Evolutionary conservation across 1,140 invertebrate genomes (phyloP).

Genomic region (Lanistes nyassanus): DNA sequence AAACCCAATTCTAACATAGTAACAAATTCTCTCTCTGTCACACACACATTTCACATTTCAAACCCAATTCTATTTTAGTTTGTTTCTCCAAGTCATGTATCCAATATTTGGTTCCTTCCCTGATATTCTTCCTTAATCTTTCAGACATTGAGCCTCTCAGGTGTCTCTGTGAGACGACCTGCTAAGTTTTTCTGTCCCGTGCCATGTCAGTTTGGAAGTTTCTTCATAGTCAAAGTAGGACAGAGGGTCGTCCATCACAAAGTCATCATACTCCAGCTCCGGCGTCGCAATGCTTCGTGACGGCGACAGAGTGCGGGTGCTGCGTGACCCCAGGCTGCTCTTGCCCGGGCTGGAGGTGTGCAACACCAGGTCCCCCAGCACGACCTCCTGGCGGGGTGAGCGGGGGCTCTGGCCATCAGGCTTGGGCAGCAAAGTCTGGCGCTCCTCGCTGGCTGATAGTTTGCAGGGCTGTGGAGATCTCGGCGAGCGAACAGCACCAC

Average conservation of each 20-base stretch:
- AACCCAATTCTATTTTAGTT: too few relatives aligned
- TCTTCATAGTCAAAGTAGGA: constrained; percentile 61
- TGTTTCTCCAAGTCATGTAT: too few relatives aligned
- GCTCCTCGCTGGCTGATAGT: constrained; percentile 40
- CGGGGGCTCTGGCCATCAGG: constrained; percentile 62
- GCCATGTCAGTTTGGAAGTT: constrained; percentile 53
- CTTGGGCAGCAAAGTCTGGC: constrained; percentile 51
- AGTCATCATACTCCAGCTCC: constrained; percentile 63
- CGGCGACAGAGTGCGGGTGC: constrained; percentile 52
- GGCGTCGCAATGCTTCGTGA: constrained; percentile 53
- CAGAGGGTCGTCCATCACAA: constrained; percentile 60
- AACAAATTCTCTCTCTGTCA: too few relatives aligned
- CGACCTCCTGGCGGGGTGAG: constrained; percentile 34
- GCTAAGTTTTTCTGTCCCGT: constrained; percentile 53
- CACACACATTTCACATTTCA: too few relatives aligned
- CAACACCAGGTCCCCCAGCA: constrained; percentile 12
- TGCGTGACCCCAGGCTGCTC: constrained; percentile 45
- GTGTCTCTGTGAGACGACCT: constrained; percentile 18
- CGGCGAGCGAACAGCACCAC: constrained; percentile 11
- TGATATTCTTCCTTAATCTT: too few relatives aligned
- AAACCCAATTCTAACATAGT: too few relatives aligned
- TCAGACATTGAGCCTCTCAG: too few relatives aligned
- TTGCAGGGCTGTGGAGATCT: not conserved
- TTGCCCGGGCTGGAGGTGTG: constrained; percentile 38
- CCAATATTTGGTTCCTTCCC: too few relatives aligned